A percentile compares a stretch with the other conserved stretches of the same genome.
Evolutionary conservation across 2,888 invertebrate species (phyloP).

Genomic region (Protophormia terraenovae): DNA sequence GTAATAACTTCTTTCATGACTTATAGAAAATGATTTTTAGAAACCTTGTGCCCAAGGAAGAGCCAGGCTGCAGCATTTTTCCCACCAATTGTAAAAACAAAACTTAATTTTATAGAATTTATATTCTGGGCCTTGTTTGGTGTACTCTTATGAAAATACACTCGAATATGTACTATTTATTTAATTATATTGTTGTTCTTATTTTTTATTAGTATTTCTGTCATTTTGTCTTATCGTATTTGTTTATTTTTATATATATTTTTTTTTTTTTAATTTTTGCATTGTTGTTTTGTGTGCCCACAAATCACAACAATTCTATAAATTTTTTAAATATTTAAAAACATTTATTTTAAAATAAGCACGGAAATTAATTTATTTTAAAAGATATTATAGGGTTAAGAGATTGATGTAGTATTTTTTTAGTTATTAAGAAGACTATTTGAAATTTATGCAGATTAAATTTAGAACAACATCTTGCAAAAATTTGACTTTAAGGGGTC

Average conservation of each 20-base stretch:
- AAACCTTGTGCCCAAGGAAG: no score
- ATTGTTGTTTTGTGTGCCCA: slow-evolving; percentile 38
- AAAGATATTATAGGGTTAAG: not conserved
- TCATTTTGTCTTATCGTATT: slow-evolving; percentile 31
- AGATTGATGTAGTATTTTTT: not conserved
- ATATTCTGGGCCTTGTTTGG: no score
- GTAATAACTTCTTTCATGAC: no score
- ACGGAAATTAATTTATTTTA: slow-evolving; percentile 21
- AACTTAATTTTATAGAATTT: no score
- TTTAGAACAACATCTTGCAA: not conserved
- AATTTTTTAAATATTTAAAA: slow-evolving; percentile 20
- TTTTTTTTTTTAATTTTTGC: not conserved
- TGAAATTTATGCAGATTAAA: not conserved
- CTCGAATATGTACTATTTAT: not conserved
- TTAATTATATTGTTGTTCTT: slow-evolving; percentile 11
- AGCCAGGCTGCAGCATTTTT: no score
- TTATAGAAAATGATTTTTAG: no score
- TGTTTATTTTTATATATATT: not conserved
- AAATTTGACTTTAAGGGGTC: not conserved
- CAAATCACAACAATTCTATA: slow-evolving; percentile 23
- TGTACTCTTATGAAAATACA: no score
- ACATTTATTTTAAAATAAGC: slow-evolving; percentile 26
- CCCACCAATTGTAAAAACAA: no score
- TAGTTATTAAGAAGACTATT: not conserved
- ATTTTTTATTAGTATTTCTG: slow-evolving; percentile 24